Percentiles rank a stretch among this genome's conserved stretches.
Evolutionary conservation across 2,888 invertebrate species (phyloP).

Genomic region (Drosophila mimetica): DNA sequence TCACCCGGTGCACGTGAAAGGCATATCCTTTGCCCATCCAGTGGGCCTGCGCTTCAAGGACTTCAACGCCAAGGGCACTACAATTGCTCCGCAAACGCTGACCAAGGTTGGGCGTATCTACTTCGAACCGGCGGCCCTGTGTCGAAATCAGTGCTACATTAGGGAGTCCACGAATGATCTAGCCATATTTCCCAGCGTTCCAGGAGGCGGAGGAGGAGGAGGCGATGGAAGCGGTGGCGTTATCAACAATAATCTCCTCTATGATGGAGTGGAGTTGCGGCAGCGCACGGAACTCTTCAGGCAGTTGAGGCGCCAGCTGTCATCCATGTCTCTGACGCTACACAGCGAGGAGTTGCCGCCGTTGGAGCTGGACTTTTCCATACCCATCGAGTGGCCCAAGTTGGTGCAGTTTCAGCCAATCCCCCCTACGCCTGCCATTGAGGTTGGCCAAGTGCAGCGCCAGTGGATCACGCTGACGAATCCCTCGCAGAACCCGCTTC

Average conservation of each 20-base stretch:
- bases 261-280: conserved; percentile 81
- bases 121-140: conserved; percentile 90
- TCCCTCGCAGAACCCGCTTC: conserved; percentile 80
- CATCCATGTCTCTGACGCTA: conserved; percentile 81
- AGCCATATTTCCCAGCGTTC: conserved; percentile 53
- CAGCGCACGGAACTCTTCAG: conserved; percentile 82
- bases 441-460: conserved; percentile 79
- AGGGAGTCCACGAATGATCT: conserved; percentile 39
- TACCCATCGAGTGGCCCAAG: conserved; percentile 84
- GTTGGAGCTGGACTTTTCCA: conserved; percentile 82
- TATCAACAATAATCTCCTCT: conserved; percentile 73
- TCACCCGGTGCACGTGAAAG: conserved; percentile 90
- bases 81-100: conserved; percentile 85
- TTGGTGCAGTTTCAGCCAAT: conserved; percentile 78
- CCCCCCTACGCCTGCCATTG: conserved; percentile 79
- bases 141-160: conserved; percentile 85
- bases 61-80: conserved; percentile 83
- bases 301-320: conserved; percentile 81
- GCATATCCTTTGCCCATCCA: conserved; percentile 86
- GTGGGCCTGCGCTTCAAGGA: conserved; percentile 86
- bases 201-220: conserved; percentile 24
- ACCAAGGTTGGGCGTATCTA: conserved; percentile 87
- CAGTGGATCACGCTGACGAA: conserved; percentile 81
- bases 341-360: conserved; percentile 82
- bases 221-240: conserved; percentile 11